Percentiles rank a stretch among this genome's conserved stretches.
Conservation (phyloP, 2,797 vertebrate genomes). For the Lophius americanus region DNA sequence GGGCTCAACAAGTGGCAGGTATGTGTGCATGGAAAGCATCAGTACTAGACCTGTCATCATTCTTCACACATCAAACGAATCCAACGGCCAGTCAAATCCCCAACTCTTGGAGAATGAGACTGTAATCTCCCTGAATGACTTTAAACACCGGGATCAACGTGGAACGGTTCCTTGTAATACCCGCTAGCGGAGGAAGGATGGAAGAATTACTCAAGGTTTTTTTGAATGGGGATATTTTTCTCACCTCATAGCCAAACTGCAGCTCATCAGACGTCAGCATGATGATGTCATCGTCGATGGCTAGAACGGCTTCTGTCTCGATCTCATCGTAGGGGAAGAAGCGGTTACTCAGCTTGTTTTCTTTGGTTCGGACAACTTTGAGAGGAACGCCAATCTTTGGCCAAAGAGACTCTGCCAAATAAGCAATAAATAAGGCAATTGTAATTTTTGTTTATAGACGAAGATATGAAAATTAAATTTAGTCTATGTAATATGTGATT, state of each 20-base stretch:
- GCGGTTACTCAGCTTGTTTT: constrained; percentile 98
- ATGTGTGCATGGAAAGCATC: constrained; percentile 73
- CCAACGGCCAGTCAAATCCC: constrained; percentile 51
- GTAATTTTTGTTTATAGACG: too few relatives aligned
- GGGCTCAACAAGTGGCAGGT: constrained; percentile 50
- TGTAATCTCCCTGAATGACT: constrained; percentile 60
- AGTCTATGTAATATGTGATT: too few relatives aligned
- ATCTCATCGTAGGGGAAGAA: constrained; percentile 98
- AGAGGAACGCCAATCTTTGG: constrained; percentile 94
- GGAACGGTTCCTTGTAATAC: constrained; percentile 51
- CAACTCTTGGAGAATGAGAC: constrained; percentile 45
- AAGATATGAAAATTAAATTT: too few relatives aligned
- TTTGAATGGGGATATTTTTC: constrained; percentile 17
- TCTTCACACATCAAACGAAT: constrained; percentile 75
- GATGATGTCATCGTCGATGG: constrained; percentile 98
- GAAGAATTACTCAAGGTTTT: constrained; percentile 16
- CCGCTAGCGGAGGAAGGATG: constrained; percentile 21
- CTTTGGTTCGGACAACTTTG: constrained; percentile 94
- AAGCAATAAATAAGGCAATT: constrained; percentile 6
- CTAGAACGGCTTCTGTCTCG: constrained; percentile 95
- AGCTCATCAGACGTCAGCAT: constrained; percentile 98
- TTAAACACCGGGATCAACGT: constrained; percentile 66
- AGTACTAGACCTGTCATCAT: constrained; percentile 70
- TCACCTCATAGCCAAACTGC: constrained; percentile 98
- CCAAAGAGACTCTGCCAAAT: constrained; percentile 89